Conservation (phyloP, 1,140 invertebrate species). For the Mamestra configurata region DNA sequence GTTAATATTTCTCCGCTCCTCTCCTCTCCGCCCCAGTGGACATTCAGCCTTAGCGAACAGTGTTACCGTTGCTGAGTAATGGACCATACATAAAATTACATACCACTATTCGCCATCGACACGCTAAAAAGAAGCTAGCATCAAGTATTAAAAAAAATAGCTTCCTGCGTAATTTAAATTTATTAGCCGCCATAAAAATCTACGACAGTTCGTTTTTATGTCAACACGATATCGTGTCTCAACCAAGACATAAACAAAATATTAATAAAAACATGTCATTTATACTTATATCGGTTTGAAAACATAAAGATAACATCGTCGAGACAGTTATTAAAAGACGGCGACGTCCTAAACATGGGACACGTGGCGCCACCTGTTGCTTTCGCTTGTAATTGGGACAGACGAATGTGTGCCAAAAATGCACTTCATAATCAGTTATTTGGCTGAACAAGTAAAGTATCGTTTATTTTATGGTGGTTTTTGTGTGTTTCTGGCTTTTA, state of each 20-base stretch:
- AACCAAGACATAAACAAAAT: neutral
- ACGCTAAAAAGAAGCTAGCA: no score
- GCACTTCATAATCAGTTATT: constrained; percentile 1
- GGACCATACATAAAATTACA: no score
- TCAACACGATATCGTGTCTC: neutral
- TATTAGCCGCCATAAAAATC: no score
- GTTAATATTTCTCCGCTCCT: no score
- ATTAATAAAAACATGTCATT: neutral
- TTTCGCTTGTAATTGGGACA: neutral
- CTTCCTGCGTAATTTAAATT: no score
- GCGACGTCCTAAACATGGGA: neutral
- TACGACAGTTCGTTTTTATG: no score
- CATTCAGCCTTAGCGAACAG: no score
- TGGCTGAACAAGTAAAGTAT: neutral
- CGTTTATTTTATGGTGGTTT: neutral
- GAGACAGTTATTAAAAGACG: neutral
- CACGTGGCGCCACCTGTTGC: constrained; percentile 39
- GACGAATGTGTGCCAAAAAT: constrained; percentile 3
- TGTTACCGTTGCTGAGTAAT: no score
- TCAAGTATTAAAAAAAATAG: no score
- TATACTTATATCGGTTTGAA: neutral
- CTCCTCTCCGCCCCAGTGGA: no score
- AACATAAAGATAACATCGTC: constrained; percentile 11
- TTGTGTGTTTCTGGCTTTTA: neutral
- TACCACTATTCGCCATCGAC: no score